Conservation (phyloP, 2,797 vertebrate species). For the Acomys russatus region DNA sequence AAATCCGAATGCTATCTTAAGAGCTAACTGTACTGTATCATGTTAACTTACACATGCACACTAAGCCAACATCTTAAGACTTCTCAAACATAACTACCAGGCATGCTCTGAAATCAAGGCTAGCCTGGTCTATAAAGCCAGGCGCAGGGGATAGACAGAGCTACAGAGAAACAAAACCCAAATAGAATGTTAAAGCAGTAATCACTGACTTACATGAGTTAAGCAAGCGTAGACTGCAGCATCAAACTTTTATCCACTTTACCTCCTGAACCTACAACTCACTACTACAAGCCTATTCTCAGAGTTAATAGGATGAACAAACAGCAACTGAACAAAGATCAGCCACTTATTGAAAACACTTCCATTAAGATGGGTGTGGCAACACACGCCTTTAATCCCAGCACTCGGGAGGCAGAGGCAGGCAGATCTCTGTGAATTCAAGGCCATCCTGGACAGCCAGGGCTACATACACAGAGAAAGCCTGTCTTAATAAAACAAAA, state of each 20-base stretch:
- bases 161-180: neutral
- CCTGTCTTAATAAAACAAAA: neutral
- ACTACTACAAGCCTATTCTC: neutral
- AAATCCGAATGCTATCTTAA: slow-evolving; percentile 47
- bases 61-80: slow-evolving; percentile 42
- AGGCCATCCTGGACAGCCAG: neutral
- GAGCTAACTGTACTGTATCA: slow-evolving; percentile 13
- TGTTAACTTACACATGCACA: slow-evolving; percentile 40
- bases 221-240: slow-evolving; percentile 22
- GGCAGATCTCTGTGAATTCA: neutral
- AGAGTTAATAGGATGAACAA: neutral
- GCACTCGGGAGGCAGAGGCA: neutral
- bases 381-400: neutral
- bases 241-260: neutral
- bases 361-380: neutral
- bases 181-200: neutral
- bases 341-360: slow-evolving; percentile 30
- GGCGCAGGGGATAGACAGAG: neutral
- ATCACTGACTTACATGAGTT: slow-evolving; percentile 33
- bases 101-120: neutral
- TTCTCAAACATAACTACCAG: slow-evolving; percentile 9
- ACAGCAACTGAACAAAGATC: neutral
- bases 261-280: neutral
- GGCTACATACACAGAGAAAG: neutral
- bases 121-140: neutral